Evolutionary conservation across 2,888 invertebrate species (phyloP).

Genomic region (Netelia melanura): DNA sequence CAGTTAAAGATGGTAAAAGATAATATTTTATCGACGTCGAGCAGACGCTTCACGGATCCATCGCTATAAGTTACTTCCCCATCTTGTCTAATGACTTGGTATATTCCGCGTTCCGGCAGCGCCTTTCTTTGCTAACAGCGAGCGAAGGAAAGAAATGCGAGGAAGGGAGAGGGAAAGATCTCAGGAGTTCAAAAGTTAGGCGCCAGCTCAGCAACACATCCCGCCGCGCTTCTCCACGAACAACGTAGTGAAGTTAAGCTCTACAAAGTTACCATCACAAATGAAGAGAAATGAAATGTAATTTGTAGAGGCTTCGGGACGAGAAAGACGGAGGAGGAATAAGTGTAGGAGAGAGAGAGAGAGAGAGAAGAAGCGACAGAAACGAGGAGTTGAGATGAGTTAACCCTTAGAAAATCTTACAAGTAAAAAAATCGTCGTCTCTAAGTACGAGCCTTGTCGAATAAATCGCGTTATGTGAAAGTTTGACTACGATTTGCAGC

Average conservation of each 20-base stretch:
- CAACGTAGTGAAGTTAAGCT: slow-evolving; percentile 66
- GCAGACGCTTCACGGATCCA: slow-evolving; percentile 53
- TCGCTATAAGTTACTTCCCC: slow-evolving; percentile 59
- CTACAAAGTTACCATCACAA: slow-evolving; percentile 67
- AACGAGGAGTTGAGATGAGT: slow-evolving; percentile 54
- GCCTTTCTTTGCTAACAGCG: slow-evolving; percentile 17
- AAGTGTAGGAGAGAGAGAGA: not conserved
- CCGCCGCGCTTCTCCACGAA: slow-evolving; percentile 31
- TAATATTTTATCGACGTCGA: slow-evolving; percentile 68
- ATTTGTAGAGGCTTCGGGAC: slow-evolving; percentile 62
- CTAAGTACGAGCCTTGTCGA: slow-evolving; percentile 51
- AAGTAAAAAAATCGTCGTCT: slow-evolving; percentile 57
- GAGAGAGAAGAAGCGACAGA: slow-evolving; percentile 1
- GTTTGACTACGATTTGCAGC: slow-evolving; percentile 39
- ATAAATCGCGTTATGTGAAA: slow-evolving; percentile 60
- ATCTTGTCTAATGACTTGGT: slow-evolving; percentile 60
- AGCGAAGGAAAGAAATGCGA: too few relatives aligned
- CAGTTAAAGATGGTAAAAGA: slow-evolving; percentile 48
- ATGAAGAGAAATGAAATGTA: slow-evolving; percentile 70
- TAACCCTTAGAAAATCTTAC: slow-evolving; percentile 63
- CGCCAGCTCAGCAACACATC: slow-evolving; percentile 66
- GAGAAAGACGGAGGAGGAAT: not conserved
- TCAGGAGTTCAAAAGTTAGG: slow-evolving; percentile 65
- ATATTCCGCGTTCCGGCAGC: slow-evolving; percentile 38
- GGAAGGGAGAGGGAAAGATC: not conserved